Evolutionary conservation across 1,140 invertebrate species (phyloP).

Genomic region (Rhynchophorus ferrugineus): DNA sequence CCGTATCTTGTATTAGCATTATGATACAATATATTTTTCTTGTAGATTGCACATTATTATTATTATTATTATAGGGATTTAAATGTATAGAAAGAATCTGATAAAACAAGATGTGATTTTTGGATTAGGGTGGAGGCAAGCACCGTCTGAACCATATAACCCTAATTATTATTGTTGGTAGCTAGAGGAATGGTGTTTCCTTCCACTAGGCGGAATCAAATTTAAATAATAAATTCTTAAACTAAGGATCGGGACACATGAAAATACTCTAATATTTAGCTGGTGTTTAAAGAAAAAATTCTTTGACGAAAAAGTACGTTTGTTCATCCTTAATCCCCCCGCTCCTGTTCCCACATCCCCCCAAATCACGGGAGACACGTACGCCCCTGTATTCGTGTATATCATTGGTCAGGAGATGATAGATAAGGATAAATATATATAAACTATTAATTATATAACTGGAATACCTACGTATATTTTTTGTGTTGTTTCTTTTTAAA

Average conservation of each 20-base stretch:
- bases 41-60: constrained; percentile 35
- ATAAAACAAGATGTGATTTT: constrained; percentile 29
- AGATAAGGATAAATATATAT: constrained; percentile 5
- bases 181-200: too few relatives aligned
- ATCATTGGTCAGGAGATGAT: constrained; percentile 2
- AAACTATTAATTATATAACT: not conserved
- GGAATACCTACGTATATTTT: constrained; percentile 8
- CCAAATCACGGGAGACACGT: too few relatives aligned
- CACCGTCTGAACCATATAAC: constrained; percentile 2
- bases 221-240: too few relatives aligned
- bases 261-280: too few relatives aligned
- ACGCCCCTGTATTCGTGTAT: not conserved
- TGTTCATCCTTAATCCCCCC: too few relatives aligned
- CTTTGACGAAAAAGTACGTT: too few relatives aligned
- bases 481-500: constrained; percentile 4
- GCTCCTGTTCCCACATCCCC: too few relatives aligned
- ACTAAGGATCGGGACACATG: too few relatives aligned
- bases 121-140: not conserved
- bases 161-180: not conserved
- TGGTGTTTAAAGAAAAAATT: too few relatives aligned
- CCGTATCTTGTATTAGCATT: constrained; percentile 30
- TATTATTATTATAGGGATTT: constrained; percentile 29
- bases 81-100: constrained; percentile 32
- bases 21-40: constrained; percentile 26
- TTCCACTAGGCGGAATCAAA: too few relatives aligned